Evolutionary conservation across 23 tunicate species (phyloP), one percentile per base, ranked within the genome.

Genomic region (Ascidia mentula): DNA sequence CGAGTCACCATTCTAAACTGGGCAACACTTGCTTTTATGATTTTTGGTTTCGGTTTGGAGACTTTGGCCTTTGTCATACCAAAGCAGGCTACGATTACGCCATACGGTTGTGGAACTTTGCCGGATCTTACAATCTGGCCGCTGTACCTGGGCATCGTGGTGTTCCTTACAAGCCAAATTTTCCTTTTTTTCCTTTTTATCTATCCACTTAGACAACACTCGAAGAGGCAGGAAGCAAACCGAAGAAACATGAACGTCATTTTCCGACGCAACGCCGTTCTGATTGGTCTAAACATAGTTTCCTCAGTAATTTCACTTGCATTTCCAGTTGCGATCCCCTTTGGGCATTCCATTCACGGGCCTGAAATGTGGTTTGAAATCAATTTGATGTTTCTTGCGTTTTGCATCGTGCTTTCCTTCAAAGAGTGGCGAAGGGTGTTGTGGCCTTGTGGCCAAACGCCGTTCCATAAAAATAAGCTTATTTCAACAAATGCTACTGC

Each of bases 351-450:
- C 12, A 53, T 53, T 20, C 65, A 53, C 13, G 65, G 65, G 12
- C 65, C 65, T 20, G 65, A 53, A 53, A 53, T 53, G 65, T 53
- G 65, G 65, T 53, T 53, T 53, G 65, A 53, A 9, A 53, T 53
- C 1, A 53, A 53, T 9, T 53, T 53, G 65, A 53, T 53, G 65
- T 53, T 53, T 26, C 22, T 53, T 53, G 7, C 65, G 4, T 53
- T 53, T 1, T 53, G 28, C 22, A 9, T 53, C 12, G 65, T 53
- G 28, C 13, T 53, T 3, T 53, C 65, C 7, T 53, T 5, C 13
- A 53, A 3, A 9, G 65, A 53, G 22, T 5, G 65, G 13, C 24
- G 65, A 28, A 9, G 24, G 65, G 24, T 53, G 24, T 9, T 53
- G 24, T 53, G 22, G 22, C 65, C 65, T 6, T 53, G 65, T 9